Conservation (phyloP, 2,113 vertebrate species). For the Onychostoma macrolepis region DNA sequence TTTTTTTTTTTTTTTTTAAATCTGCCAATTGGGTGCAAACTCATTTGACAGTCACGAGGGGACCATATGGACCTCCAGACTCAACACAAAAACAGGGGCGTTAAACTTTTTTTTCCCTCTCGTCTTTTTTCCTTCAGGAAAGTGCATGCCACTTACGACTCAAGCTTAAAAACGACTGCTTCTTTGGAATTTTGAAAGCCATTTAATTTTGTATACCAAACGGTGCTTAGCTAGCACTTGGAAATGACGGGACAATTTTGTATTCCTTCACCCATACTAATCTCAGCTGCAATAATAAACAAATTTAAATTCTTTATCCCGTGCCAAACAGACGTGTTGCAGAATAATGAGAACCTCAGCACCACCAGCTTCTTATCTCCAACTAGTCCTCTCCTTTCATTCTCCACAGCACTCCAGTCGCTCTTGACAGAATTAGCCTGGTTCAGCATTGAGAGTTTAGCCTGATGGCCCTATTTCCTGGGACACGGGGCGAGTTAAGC, state of each 20-base stretch:
- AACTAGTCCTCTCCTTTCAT: slow-evolving; percentile 48
- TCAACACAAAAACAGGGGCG: slow-evolving; percentile 49
- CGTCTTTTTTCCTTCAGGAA: slow-evolving; percentile 25
- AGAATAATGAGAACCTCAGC: slow-evolving; percentile 61
- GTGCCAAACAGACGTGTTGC: slow-evolving; percentile 55
- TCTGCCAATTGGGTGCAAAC: slow-evolving; percentile 38
- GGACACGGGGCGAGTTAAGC: slow-evolving; percentile 58
- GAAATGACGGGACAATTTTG: slow-evolving; percentile 50
- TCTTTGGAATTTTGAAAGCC: slow-evolving; percentile 50
- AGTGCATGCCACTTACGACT: slow-evolving; percentile 59
- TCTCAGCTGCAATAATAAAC: slow-evolving; percentile 49
- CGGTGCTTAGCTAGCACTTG: slow-evolving; percentile 61
- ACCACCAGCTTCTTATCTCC: slow-evolving; percentile 31
- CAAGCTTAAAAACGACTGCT: slow-evolving; percentile 58
- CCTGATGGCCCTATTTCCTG: slow-evolving; percentile 65
- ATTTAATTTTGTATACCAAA: slow-evolving; percentile 50
- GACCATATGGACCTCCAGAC: slow-evolving; percentile 62
- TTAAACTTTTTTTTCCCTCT: slow-evolving; percentile 27
- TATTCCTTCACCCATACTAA: slow-evolving; percentile 39
- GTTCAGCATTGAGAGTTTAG: slow-evolving; percentile 50
- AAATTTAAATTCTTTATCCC: slow-evolving; percentile 49
- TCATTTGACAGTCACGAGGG: slow-evolving; percentile 53
- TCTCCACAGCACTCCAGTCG: slow-evolving; percentile 59
- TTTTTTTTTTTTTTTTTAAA: not conserved
- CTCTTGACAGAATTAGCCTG: slow-evolving; percentile 67